These are phyloP conservation scores for Steatornis caripensis DNA, from an alignment of 2,113 vertebrate genomes.

Conservation along the genomic window DNA sequence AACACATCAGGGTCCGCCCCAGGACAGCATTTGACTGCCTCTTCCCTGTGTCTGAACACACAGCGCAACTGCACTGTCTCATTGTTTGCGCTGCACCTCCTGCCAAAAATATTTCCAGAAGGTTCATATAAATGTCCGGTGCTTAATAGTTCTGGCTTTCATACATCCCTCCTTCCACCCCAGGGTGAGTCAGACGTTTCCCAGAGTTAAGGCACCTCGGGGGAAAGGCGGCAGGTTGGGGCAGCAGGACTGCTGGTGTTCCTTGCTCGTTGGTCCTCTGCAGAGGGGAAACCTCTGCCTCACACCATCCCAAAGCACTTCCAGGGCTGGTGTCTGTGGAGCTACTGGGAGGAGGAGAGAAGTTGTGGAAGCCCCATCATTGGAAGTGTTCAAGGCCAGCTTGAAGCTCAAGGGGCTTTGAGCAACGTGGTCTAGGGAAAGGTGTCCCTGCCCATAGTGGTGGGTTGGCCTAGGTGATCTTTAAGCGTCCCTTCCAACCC, in stretches of 20 bases:
- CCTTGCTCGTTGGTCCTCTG: fast-evolving
- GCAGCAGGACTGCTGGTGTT: not conserved
- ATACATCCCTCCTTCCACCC: not conserved
- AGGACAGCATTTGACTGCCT: slow-evolving; percentile 35
- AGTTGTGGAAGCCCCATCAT: not conserved
- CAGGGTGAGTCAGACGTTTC: not conserved
- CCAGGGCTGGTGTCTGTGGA: not conserved
- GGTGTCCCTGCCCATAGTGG: not conserved
- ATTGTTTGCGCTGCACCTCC: not conserved
- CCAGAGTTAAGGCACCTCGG: not conserved
- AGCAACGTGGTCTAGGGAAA: not conserved
- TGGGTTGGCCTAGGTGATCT: not conserved
- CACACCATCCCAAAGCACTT: not conserved
- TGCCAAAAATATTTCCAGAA: slow-evolving; percentile 59
- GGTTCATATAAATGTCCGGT: slow-evolving; percentile 11
- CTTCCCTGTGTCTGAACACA: not conserved
- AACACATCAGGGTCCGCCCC: not conserved
- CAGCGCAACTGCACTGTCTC: not conserved
- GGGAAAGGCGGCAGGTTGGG: not conserved
- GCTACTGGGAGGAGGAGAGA: not conserved
- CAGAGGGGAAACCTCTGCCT: not conserved
- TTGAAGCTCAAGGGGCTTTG: not conserved
- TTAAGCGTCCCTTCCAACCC: not conserved
- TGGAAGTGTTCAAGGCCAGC: not conserved
- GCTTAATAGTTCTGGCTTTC: slow-evolving; percentile 1